phyloP scores from a whole-genome alignment of 2,113 vertebrate species.

The Lota lota region DNA sequence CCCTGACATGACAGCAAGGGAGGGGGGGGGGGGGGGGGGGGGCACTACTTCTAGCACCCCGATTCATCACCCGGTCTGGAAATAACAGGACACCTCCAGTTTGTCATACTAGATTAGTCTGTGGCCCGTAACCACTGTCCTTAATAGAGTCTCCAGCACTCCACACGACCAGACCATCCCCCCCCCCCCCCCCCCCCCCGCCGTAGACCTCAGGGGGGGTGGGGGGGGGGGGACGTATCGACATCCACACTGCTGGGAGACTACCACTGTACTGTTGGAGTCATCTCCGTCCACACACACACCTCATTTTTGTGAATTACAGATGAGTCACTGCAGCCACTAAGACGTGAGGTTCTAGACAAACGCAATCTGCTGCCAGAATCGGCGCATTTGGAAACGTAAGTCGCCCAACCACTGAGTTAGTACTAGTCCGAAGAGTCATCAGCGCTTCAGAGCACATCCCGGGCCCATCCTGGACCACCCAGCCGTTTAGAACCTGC shows the following conservation, averaged over 20 bases:
- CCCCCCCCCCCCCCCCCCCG: slow-evolving; percentile 40
- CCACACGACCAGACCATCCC: slow-evolving; percentile 58
- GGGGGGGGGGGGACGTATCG: slow-evolving; percentile 28
- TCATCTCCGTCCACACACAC: slow-evolving; percentile 17
- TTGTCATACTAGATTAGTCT: slow-evolving; percentile 78
- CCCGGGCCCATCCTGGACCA: neutral
- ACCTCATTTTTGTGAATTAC: neutral
- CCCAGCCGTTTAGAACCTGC: slow-evolving; percentile 32
- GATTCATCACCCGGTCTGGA: slow-evolving; percentile 75
- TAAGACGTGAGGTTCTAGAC: no score
- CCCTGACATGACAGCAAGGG: slow-evolving; percentile 74
- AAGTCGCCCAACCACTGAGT: no score
- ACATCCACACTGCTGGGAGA: slow-evolving; percentile 34
- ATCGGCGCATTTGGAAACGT: no score
- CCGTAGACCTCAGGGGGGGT: slow-evolving; percentile 52
- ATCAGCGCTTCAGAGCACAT: neutral
- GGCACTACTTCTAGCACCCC: slow-evolving; percentile 37
- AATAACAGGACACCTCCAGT: slow-evolving; percentile 78
- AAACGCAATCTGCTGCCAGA: no score
- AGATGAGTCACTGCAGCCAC: no score
- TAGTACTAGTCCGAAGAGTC: neutral
- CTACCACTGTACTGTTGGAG: slow-evolving; percentile 15
- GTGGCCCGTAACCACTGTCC: slow-evolving; percentile 74
- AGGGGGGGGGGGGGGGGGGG: neutral
- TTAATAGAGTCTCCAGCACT: slow-evolving; percentile 76